phyloP scores from a whole-genome alignment of 2,113 vertebrate genomes.

The Mormyrus iriodes region DNA sequence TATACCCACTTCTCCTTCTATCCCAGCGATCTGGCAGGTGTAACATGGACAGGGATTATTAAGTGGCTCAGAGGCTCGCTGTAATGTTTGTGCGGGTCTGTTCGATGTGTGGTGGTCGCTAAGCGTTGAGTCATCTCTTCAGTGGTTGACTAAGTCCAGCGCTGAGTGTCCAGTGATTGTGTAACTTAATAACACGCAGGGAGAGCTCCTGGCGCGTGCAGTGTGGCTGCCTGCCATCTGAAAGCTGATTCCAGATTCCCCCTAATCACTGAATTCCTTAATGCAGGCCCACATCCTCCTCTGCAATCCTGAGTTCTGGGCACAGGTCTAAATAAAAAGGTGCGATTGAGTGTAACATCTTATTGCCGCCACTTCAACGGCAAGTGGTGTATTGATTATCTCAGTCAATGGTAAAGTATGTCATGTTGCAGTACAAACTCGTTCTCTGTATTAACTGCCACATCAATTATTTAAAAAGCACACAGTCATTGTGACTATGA shows the following conservation, averaged over 20 bases:
- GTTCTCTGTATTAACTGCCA: constrained; percentile 86
- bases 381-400: constrained; percentile 88
- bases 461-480: constrained; percentile 61
- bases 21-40: constrained; percentile 87
- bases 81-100: constrained; percentile 84
- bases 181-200: not conserved
- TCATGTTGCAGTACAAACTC: constrained; percentile 83
- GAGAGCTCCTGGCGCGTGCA: constrained; percentile 71
- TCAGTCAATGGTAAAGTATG: constrained; percentile 97
- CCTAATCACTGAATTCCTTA: not conserved
- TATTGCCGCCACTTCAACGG: constrained; percentile 70
- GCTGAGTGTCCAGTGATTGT: constrained; percentile 63
- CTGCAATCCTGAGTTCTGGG: not conserved
- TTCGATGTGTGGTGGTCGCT: constrained; percentile 82
- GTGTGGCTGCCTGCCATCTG: not conserved
- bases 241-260: not conserved
- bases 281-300: not conserved
- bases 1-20: constrained; percentile 69
- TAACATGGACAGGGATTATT: constrained; percentile 88
- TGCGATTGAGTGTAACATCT: constrained; percentile 63
- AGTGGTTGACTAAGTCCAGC: constrained; percentile 82
- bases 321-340: constrained; percentile 42
- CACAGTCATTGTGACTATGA: constrained; percentile 71
- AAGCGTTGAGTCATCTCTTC: constrained; percentile 89
- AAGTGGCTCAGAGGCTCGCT: constrained; percentile 79